Percentiles rank a stretch among this genome's conserved stretches.
Conservation (phyloP, 2,888 invertebrate genomes). For the Spodoptera exigua region DNA sequence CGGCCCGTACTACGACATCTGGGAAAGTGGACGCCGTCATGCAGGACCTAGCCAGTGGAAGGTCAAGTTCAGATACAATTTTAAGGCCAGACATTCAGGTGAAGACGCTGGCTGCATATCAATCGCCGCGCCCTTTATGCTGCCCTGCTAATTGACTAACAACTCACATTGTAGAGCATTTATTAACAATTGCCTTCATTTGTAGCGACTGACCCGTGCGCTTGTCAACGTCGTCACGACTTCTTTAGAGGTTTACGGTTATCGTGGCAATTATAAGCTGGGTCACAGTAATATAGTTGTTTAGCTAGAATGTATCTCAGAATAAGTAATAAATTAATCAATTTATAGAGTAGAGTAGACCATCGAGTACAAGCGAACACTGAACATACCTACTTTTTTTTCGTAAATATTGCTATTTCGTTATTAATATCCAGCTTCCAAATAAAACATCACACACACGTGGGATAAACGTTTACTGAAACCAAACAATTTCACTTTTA, state of each 20-base stretch:
- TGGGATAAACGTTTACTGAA: too few species aligned
- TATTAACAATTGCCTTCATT: conserved; percentile 50
- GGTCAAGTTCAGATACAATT: conserved; percentile 80
- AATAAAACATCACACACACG: too few species aligned
- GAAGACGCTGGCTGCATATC: conserved; percentile 47
- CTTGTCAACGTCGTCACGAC: conserved; percentile 35
- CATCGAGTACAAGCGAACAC: too few species aligned
- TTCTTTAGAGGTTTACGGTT: conserved; percentile 34
- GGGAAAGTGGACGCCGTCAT: conserved; percentile 71
- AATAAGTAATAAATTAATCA: too few species aligned
- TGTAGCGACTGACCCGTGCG: conserved; percentile 39
- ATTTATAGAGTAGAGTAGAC: too few species aligned
- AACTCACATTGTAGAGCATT: conserved; percentile 34
- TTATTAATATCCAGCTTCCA: too few species aligned
- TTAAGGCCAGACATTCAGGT: conserved; percentile 63
- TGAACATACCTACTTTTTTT: too few species aligned
- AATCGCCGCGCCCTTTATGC: conserved; percentile 53
- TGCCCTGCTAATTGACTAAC: conserved; percentile 50
- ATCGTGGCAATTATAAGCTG: background rate
- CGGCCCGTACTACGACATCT: conserved; percentile 54
- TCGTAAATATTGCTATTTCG: too few species aligned
- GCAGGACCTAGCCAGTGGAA: conserved; percentile 71
- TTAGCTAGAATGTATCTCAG: background rate
- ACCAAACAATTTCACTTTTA: background rate
- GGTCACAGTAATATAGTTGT: background rate